These are phyloP conservation scores for Bos javanicus DNA, from an alignment of 2,113 vertebrate species.

Conservation along the genomic window DNA sequence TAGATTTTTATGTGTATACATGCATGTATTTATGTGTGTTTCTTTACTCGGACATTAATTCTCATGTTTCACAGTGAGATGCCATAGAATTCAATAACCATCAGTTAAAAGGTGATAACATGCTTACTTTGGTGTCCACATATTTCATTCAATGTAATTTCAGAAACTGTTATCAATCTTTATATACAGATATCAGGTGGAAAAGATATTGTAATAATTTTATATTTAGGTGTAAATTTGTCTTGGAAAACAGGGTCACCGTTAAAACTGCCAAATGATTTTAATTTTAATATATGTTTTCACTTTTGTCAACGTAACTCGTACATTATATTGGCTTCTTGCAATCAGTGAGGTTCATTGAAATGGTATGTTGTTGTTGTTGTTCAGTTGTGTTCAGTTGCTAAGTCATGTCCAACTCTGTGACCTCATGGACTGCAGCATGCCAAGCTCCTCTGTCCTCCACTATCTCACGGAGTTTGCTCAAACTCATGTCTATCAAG, in stretches of 20 bases:
- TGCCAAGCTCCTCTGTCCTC: background rate
- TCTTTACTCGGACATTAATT: background rate
- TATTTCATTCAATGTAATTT: background rate
- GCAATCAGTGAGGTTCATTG: background rate
- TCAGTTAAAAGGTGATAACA: background rate
- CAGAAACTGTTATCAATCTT: background rate
- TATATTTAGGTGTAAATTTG: background rate
- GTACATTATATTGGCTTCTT: background rate
- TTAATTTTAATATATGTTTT: background rate
- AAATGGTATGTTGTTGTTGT: background rate
- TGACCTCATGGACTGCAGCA: background rate
- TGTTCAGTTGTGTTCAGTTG: background rate
- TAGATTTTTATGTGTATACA: background rate
- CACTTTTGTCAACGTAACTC: background rate
- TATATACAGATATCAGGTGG: slow-evolving; percentile 32
- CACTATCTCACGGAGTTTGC: background rate
- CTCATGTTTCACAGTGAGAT: background rate
- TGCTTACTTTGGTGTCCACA: background rate
- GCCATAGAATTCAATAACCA: background rate
- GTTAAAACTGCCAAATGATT: background rate
- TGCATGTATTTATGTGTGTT: background rate
- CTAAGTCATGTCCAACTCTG: background rate
- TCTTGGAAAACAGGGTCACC: background rate
- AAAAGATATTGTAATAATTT: background rate
- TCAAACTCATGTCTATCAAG: background rate